Percentiles rank a stretch among this genome's conserved stretches.
Evolutionary conservation across 2,888 invertebrate genomes (phyloP).

Genomic region (Phlogophora meticulosa): DNA sequence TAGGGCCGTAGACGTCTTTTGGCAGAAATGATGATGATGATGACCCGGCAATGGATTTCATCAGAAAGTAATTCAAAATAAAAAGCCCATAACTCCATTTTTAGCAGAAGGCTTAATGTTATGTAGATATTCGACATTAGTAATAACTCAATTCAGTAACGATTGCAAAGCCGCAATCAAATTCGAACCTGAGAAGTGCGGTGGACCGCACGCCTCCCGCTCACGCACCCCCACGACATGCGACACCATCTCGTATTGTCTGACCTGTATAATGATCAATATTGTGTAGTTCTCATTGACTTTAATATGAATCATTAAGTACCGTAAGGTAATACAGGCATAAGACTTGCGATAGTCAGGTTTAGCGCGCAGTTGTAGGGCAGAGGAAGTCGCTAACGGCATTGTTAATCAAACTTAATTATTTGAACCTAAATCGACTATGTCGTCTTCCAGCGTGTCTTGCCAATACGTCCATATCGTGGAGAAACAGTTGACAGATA

Average conservation of each 20-base stretch:
- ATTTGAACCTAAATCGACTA: too few species aligned
- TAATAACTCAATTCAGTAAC: slow-evolving; percentile 33
- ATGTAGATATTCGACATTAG: neutral
- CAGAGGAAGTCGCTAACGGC: neutral
- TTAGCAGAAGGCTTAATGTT: too few species aligned
- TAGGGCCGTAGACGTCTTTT: too few species aligned
- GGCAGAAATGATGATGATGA: too few species aligned
- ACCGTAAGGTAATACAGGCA: neutral
- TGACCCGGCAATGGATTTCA: too few species aligned
- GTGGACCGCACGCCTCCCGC: slow-evolving; percentile 77
- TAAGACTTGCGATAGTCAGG: neutral
- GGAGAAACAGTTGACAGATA: too few species aligned
- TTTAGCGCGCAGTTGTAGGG: too few species aligned
- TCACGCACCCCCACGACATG: slow-evolving; percentile 64
- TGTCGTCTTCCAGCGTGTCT: neutral
- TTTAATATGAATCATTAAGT: slow-evolving; percentile 6
- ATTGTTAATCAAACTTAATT: neutral
- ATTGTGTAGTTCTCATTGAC: slow-evolving; percentile 28
- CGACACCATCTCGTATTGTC: slow-evolving; percentile 65
- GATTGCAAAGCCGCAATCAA: slow-evolving; percentile 43
- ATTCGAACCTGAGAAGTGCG: slow-evolving; percentile 76
- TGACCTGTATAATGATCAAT: slow-evolving; percentile 33
- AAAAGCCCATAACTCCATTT: too few species aligned
- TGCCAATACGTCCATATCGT: neutral
- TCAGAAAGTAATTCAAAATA: too few species aligned